Conservation (phyloP, 2,888 invertebrate species). For the Cephonodes hylas region DNA sequence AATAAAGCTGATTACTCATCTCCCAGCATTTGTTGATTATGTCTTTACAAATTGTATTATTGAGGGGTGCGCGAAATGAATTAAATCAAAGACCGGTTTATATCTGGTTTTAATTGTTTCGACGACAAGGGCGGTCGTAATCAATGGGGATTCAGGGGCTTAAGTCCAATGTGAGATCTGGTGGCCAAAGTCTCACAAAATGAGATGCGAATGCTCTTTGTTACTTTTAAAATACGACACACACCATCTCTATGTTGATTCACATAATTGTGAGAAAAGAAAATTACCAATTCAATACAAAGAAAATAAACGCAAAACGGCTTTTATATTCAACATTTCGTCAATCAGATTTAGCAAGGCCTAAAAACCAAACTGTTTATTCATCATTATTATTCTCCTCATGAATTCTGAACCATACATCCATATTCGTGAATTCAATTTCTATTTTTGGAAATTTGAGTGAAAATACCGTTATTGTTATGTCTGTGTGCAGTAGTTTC, state of each 20-base stretch:
- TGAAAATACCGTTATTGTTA: no score
- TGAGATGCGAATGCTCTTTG: conserved; percentile 18
- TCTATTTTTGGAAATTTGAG: no score
- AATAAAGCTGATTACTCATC: conserved; percentile 12
- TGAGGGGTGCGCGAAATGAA: conserved; percentile 38
- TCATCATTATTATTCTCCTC: no score
- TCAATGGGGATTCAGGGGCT: conserved; percentile 44
- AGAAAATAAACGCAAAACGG: no score
- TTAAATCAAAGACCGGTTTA: conserved; percentile 55
- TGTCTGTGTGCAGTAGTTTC: no score
- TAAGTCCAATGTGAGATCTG: conserved; percentile 7
- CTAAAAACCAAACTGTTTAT: no score
- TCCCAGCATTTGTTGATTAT: conserved; percentile 21
- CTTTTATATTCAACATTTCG: no score
- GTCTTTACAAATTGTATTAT: conserved; percentile 25
- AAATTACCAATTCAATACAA: no score
- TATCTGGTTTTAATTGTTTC: conserved; percentile 56
- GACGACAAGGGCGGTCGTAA: conserved; percentile 49
- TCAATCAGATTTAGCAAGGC: no score
- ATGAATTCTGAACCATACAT: no score
- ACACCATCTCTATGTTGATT: conserved; percentile 27
- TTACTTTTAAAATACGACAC: conserved; percentile 24
- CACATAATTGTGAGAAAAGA: no score
- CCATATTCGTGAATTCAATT: no score
- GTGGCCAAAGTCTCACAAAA: conserved; percentile 9